Evolutionary conservation across 2,888 invertebrate species (phyloP).

Genomic region (Neria commutata): DNA sequence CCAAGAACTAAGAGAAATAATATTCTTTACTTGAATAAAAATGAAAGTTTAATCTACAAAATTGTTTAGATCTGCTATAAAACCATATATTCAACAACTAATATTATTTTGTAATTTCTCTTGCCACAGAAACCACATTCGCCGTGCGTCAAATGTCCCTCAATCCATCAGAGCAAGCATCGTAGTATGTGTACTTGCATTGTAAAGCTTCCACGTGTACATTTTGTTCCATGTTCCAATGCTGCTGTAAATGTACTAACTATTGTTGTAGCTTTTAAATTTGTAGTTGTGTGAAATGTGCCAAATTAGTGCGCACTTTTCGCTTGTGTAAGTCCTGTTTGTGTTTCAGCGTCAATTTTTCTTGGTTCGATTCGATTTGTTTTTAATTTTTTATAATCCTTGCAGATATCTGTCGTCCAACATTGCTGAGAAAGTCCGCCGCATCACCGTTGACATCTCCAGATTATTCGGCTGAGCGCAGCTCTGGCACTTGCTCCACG

Average conservation of each 20-base stretch:
- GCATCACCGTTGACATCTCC: background rate
- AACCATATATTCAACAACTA: too few species aligned
- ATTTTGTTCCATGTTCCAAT: background rate
- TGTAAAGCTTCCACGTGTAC: slow-evolving; percentile 2
- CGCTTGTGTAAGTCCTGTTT: too few species aligned
- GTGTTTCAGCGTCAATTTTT: too few species aligned
- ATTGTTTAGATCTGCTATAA: background rate
- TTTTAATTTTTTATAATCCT: slow-evolving; percentile 10
- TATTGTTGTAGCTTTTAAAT: slow-evolving; percentile 38
- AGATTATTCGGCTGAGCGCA: slow-evolving; percentile 17
- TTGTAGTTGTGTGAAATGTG: slow-evolving; percentile 20
- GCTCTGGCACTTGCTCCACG: slow-evolving; percentile 35
- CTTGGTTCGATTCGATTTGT: background rate
- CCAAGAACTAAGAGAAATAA: background rate
- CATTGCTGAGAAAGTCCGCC: background rate
- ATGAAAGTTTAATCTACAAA: background rate
- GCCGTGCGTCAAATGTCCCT: slow-evolving; percentile 58
- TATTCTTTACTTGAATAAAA: background rate
- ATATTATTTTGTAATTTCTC: slow-evolving; percentile 23
- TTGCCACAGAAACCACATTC: slow-evolving; percentile 57
- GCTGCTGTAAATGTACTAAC: slow-evolving; percentile 26
- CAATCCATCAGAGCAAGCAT: slow-evolving; percentile 56
- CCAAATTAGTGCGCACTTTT: too few species aligned
- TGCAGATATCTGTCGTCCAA: slow-evolving; percentile 3
- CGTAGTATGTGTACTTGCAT: slow-evolving; percentile 37